Conservation (phyloP, 2,113 vertebrate species). For the Muntiacus reevesi region DNA sequence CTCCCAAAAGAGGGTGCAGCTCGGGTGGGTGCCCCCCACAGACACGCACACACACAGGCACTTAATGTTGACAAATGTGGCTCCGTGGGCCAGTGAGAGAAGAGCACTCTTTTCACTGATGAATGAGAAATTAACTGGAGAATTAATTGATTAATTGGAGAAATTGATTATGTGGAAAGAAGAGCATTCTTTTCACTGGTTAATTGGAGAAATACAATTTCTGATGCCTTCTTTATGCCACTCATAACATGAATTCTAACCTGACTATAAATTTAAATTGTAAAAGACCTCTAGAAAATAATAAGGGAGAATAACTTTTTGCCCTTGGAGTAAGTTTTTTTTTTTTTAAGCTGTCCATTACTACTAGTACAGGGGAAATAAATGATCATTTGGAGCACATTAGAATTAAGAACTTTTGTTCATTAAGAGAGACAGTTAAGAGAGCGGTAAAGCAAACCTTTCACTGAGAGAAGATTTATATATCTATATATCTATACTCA, state of each 20-base stretch:
- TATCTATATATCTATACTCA: background rate
- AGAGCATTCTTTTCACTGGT: background rate
- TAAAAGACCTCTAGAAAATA: background rate
- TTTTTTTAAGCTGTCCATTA: background rate
- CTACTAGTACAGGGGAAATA: background rate
- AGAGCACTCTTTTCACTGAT: background rate
- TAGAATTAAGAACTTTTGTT: background rate
- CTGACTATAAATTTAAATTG: background rate
- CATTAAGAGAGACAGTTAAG: background rate
- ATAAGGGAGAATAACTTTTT: background rate
- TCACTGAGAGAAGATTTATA: background rate
- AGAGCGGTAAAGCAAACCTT: background rate
- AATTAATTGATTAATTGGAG: background rate
- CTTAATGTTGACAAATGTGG: background rate
- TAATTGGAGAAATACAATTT: background rate
- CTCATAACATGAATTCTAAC: background rate
- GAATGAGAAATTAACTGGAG: background rate
- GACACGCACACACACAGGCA: accelerated
- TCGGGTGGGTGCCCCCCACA: background rate
- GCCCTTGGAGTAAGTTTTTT: background rate
- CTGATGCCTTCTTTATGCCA: background rate
- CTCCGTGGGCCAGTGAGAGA: background rate
- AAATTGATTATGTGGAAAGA: background rate
- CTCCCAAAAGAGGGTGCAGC: background rate
- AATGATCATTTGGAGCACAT: background rate